Conservation (phyloP, 2,888 invertebrate genomes). For the Sinopyrophorus schimmeli region DNA sequence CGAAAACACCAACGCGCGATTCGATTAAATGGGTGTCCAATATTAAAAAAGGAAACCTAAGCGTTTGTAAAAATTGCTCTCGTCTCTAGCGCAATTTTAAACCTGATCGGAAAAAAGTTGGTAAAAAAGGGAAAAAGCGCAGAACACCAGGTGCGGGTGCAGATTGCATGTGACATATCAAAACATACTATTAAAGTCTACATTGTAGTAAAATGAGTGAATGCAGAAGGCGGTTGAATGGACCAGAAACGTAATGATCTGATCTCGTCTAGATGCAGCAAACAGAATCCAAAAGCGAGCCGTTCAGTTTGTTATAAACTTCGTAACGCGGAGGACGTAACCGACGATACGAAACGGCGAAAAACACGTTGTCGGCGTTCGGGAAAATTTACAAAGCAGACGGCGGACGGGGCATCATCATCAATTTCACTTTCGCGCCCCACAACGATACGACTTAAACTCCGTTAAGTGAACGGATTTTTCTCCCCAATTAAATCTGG, state of each 20-base stretch:
- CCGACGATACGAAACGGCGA: conserved; percentile 9
- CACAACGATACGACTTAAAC: no score
- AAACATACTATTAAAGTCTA: conserved; percentile 11
- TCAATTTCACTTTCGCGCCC: no score
- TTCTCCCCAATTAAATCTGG: background rate
- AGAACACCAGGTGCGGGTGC: no score
- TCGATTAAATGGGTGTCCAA: no score
- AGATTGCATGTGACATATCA: background rate
- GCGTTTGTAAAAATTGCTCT: no score
- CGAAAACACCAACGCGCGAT: no score
- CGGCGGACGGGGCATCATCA: no score
- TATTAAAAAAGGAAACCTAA: no score
- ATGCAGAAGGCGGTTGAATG: conserved; percentile 27
- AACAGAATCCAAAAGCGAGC: conserved; percentile 24
- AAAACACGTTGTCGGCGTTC: conserved; percentile 15
- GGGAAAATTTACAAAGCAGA: conserved; percentile 2
- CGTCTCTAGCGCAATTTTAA: background rate
- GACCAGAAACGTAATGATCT: conserved; percentile 29
- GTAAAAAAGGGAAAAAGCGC: background rate
- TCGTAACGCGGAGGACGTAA: conserved; percentile 17
- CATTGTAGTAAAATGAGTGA: conserved; percentile 20
- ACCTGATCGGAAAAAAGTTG: background rate
- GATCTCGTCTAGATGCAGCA: conserved; percentile 31
- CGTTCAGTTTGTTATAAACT: conserved; percentile 28
- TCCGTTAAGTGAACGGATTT: background rate